Evolutionary conservation across 1,140 invertebrate species (phyloP), one percentile per base, ranked within the genome.

Genomic region (Euborellia annulipes): DNA sequence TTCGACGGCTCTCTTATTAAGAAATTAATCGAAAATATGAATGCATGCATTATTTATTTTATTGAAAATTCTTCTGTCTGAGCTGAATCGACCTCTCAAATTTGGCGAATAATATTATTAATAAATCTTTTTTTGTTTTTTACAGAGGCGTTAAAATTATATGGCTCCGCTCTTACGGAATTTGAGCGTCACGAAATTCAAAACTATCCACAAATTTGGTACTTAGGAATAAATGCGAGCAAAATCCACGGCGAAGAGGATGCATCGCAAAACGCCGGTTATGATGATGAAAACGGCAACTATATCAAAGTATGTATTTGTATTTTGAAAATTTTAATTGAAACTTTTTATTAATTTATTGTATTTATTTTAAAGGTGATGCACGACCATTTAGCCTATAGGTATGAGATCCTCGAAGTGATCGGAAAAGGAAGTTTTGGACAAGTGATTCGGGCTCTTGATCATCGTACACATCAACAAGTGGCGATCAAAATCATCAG

Each of bases 401-500:
- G 92, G 50, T 96, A 94, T 65, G 91, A 96, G 67, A 91, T 96
- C 52, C 66, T 94, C 23, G 89, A 95, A 68, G 85, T 95, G 36
- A 89, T 96, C 55, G 91, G 91, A 34, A 93, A 93, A 63, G 92
- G 92, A 14, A 92, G 87, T 51, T 95, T 95, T 63, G 91, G 92
- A 3, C 90, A 97, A 68, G 92, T 97, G 16, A 91, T 97, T 55
- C 72, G 87, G 54, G 89, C 89, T 3, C 71, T 90, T 50, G 93
- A 96, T 69, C 91, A 96, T 65, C 93, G 93, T 70, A 85, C 80
- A 45, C 82, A 87, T 52, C 76, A 79, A 58, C 85, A 93, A 60
- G 83, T 96, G 47, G 92, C 92, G 50, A 89, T 96, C 58, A 96
- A 97, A 75, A 95, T 97, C 55, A 93, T 97, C 56, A 75, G 87